Evolutionary conservation across 2,888 invertebrate genomes (phyloP).

Genomic region (Scaptomyza parva): DNA sequence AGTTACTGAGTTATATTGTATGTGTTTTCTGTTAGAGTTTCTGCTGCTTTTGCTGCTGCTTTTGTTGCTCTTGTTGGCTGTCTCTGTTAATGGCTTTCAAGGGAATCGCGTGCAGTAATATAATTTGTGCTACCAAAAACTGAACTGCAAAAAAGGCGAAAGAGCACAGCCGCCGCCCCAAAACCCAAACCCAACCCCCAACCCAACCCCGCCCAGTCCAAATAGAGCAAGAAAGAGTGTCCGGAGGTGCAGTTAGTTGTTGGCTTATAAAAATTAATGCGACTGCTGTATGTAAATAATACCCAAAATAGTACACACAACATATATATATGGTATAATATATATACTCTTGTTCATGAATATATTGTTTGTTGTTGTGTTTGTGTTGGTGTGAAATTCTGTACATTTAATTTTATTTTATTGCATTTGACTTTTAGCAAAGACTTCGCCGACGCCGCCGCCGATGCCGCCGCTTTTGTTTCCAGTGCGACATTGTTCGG

Average conservation of each 20-base stretch:
- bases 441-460: too few species aligned
- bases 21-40: slow-evolving; percentile 34
- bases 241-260: slow-evolving; percentile 42
- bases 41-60: slow-evolving; percentile 28
- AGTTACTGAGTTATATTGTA: slow-evolving; percentile 38
- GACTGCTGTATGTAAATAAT: slow-evolving; percentile 55
- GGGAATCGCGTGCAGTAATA: slow-evolving; percentile 78
- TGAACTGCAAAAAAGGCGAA: slow-evolving; percentile 19
- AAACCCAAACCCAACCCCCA: too few species aligned
- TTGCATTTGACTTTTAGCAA: slow-evolving; percentile 69
- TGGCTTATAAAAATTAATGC: slow-evolving; percentile 51
- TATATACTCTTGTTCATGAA: neutral
- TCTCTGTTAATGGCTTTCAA: slow-evolving; percentile 74
- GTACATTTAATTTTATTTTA: slow-evolving; percentile 73
- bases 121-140: slow-evolving; percentile 68
- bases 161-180: slow-evolving; percentile 41
- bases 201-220: too few species aligned
- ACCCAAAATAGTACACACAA: slow-evolving; percentile 45
- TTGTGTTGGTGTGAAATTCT: slow-evolving; percentile 45
- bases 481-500: slow-evolving; percentile 64
- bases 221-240: neutral
- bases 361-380: too few species aligned
- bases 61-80: slow-evolving; percentile 31
- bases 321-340: slow-evolving; percentile 11
- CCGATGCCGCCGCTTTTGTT: slow-evolving; percentile 21